Evolutionary conservation across 2,888 invertebrate species (phyloP), one percentile per base, ranked within the genome.

Genomic region (Lapara coniferarum): DNA sequence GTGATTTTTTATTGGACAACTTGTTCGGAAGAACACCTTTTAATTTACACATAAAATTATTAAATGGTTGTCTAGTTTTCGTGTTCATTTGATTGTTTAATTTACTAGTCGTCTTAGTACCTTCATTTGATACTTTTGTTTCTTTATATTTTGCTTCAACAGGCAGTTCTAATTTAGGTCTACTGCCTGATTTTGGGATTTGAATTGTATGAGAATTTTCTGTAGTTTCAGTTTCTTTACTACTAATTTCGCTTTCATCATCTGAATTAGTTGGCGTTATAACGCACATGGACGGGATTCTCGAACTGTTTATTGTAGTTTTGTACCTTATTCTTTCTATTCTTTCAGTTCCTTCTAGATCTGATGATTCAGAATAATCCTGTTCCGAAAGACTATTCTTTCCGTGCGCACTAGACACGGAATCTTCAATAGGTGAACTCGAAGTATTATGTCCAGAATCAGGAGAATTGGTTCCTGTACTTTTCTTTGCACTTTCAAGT

Each of bases 211-310:
- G 59, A 2, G 55, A 25, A 57, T 57, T 68, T 2, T 76, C 75
- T 19, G 73, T 69, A 5, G 74, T 75, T 52, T 87, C 88, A 14
- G 82, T 79, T 59, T 85, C 87, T 81, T 89, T 92, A 70, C 80
- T 83, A 77, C 88, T 89, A 53, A 80, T 84, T 84, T 95, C 94
- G 75, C 96, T 96, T 86, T 98, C 98, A 81, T 98, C 98, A 78
- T 98, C 98, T 74, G 97, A 98, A 72, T 97, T 96, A 0, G 96
- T 96, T 6, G 98, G 98, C 16, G 98, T 98, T 67, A 98, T 97
- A 3, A 97, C 97, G 88, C 98, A 98, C 96, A 98, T 97, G 7
- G 98, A 98, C 0, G 98, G 98, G 82, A 98, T 98, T 77, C 98
- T 95, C 77, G 97, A 97, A 68, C 97, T 97, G 81, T 97, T 97